Percentiles rank a stretch among this genome's conserved stretches.
Conservation (phyloP, 2,888 invertebrate species). For the Thalpophila matura region DNA sequence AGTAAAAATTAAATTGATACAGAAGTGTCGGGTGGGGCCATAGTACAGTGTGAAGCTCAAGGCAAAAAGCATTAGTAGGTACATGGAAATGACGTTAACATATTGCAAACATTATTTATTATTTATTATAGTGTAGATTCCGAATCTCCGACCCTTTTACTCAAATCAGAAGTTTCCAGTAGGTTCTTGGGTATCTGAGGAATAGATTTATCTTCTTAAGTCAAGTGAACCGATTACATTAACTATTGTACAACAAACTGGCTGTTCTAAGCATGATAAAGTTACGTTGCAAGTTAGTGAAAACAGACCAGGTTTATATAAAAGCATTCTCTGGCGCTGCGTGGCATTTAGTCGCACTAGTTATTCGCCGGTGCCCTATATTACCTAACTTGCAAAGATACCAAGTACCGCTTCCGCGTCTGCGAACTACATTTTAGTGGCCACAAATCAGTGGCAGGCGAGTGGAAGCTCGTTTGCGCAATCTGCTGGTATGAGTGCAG, state of each 20-base stretch:
- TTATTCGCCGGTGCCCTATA: constrained; percentile 65
- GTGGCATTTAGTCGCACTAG: constrained; percentile 68
- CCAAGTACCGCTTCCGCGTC: constrained; percentile 66
- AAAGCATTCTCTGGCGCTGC: constrained; percentile 54
- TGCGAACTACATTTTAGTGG: constrained; percentile 68
- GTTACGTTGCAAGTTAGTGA: constrained; percentile 43
- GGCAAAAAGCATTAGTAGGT: constrained; percentile 20
- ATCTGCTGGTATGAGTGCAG: constrained; percentile 47
- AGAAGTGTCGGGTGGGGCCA: constrained; percentile 46
- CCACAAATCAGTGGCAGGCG: constrained; percentile 66
- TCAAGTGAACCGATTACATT: constrained; percentile 36
- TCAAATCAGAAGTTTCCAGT: neutral
- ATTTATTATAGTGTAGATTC: constrained; percentile 7
- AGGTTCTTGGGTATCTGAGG: neutral
- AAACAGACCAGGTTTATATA: constrained; percentile 58
- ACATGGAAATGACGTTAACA: constrained; percentile 4
- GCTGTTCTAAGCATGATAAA: constrained; percentile 43
- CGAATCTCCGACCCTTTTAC: neutral
- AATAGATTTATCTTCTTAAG: constrained; percentile 27
- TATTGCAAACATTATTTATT: constrained; percentile 11
- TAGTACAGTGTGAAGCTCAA: constrained; percentile 39
- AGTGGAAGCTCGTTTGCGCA: constrained; percentile 67
- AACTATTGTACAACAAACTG: constrained; percentile 48
- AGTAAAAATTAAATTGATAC: constrained; percentile 53
- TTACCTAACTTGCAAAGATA: constrained; percentile 66